Percentiles rank a stretch among this genome's conserved stretches.
Conservation (phyloP, 1,140 invertebrate genomes). For the Lysiphlebus fabarum region DNA sequence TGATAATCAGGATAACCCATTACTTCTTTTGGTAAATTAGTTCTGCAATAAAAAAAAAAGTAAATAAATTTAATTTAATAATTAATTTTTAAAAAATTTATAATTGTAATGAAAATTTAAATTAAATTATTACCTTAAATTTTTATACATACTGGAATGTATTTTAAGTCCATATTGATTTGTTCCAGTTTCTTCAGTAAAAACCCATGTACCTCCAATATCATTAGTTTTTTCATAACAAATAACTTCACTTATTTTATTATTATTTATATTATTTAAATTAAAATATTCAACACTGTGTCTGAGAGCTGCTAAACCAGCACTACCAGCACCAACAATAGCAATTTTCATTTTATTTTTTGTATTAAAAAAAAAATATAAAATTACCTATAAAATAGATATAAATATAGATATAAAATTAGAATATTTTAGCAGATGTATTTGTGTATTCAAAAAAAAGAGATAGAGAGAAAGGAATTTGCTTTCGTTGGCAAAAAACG, state of each 20-base stretch:
- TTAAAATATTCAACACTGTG: conserved; percentile 58
- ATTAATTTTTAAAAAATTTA: conserved; percentile 4
- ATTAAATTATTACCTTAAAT: conserved; percentile 62
- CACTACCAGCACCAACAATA: conserved; percentile 66
- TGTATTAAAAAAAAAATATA: conserved; percentile 7
- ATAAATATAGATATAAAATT: too few species aligned
- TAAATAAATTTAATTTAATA: conserved; percentile 2
- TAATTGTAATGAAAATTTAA: conserved; percentile 10
- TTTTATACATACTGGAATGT: conserved; percentile 86
- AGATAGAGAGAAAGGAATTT: too few species aligned
- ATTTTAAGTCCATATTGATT: conserved; percentile 76
- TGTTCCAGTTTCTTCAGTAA: conserved; percentile 66
- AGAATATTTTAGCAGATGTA: too few species aligned
- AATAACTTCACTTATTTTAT: conserved; percentile 32
- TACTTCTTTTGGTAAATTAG: conserved; percentile 77
- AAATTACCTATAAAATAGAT: too few species aligned
- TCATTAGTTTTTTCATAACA: conserved; percentile 61
- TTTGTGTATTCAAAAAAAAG: too few species aligned
- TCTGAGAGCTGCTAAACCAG: conserved; percentile 63
- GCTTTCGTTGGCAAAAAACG: too few species aligned
- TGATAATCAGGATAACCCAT: conserved; percentile 77
- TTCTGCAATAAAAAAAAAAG: conserved; percentile 57
- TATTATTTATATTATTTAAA: conserved; percentile 1
- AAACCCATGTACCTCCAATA: conserved; percentile 87
- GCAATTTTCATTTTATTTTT: conserved; percentile 59